Base-by-base conservation (phyloP, 2,797 vertebrate species). In the Staurois parvus region DNA sequence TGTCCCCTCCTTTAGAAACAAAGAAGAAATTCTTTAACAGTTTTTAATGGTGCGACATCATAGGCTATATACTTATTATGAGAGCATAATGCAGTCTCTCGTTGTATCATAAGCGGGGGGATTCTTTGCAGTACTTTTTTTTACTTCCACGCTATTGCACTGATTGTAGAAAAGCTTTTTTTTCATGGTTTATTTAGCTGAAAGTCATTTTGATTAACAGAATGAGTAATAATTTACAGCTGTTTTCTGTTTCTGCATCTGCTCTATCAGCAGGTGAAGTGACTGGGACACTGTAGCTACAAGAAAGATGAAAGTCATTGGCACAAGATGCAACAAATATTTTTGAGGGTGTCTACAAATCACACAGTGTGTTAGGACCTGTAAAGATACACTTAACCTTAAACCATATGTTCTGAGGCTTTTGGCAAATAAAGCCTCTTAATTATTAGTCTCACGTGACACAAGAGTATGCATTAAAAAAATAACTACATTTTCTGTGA, bases 161-260 rank as follows among this genome's bases (percentile, higher is more conserved):
- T 92, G 92, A 95, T 96, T 94, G 95, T 91, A 91, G 94, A 95
- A 97, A 97, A 97, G 96, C 95, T 97, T 97, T 97, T 97, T 97
- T 97, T 97, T 97, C 97, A 98, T 98, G 97, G 95, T 98, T 99
- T 99, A 98, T 98, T 99, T 97, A 99, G 94, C 95, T 96, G 95
- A 94, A 94, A 96, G 96, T 98, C 96, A 97, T 96, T 97, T 95
- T 98, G 97, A 98, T 98, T 97, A 97, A 95, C 91, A 93, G 90
- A 94, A 95, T 96, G 94, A 96, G 94, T 96, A 95, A 96, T 97
- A 96, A 92, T 97, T 96, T 96, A 96, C 95, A 95, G 95, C 94
- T 95, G 95, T 95, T 96, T 96, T 96, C 96, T 96, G 95, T 96
- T 96, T 96, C 94, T 95, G 95, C 94, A 95, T 96, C 94, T 93